These are phyloP conservation scores for Ooceraea biroi DNA, from an alignment of 1,140 invertebrate species.

Conservation along the genomic window DNA sequence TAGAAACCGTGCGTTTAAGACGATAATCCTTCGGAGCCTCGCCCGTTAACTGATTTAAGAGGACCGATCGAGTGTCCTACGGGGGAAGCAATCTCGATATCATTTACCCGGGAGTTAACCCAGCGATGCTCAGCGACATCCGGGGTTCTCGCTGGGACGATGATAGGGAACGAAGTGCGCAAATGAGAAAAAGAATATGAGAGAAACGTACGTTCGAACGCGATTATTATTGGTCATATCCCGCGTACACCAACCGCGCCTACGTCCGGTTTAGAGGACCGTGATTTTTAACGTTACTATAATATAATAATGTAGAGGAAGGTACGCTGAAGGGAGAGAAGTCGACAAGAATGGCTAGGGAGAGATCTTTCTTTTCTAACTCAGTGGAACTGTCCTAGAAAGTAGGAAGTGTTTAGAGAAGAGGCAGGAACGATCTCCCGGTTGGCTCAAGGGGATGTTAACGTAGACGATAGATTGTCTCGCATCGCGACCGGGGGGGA, in stretches of 20 bases:
- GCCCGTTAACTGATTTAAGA: slow-evolving; percentile 48
- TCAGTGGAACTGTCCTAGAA: slow-evolving; percentile 62
- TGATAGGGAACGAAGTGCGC: slow-evolving; percentile 47
- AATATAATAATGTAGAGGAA: slow-evolving; percentile 59
- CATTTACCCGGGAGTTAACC: slow-evolving; percentile 18
- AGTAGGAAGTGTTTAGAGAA: slow-evolving; percentile 42
- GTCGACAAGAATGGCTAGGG: slow-evolving; percentile 19
- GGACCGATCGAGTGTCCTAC: slow-evolving; percentile 24
- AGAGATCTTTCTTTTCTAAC: slow-evolving; percentile 45
- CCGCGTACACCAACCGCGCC: slow-evolving; percentile 69
- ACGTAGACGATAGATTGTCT: slow-evolving; percentile 17
- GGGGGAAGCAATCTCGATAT: slow-evolving; percentile 52
- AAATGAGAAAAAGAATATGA: neutral
- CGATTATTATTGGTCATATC: slow-evolving; percentile 67
- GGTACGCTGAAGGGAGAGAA: slow-evolving; percentile 16
- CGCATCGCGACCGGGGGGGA: slow-evolving; percentile 36
- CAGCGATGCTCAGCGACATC: slow-evolving; percentile 40
- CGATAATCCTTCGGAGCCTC: slow-evolving; percentile 51
- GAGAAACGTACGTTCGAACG: slow-evolving; percentile 34
- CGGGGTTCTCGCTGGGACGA: slow-evolving; percentile 35
- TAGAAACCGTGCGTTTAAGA: slow-evolving; percentile 61
- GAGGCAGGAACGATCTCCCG: slow-evolving; percentile 36
- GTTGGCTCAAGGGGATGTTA: slow-evolving; percentile 50
- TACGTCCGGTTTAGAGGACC: slow-evolving; percentile 68
- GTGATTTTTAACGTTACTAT: slow-evolving; percentile 69